A percentile compares a stretch with the other conserved stretches of the same genome.
Conservation (phyloP, 2,113 vertebrate species). For the Alces alces region DNA sequence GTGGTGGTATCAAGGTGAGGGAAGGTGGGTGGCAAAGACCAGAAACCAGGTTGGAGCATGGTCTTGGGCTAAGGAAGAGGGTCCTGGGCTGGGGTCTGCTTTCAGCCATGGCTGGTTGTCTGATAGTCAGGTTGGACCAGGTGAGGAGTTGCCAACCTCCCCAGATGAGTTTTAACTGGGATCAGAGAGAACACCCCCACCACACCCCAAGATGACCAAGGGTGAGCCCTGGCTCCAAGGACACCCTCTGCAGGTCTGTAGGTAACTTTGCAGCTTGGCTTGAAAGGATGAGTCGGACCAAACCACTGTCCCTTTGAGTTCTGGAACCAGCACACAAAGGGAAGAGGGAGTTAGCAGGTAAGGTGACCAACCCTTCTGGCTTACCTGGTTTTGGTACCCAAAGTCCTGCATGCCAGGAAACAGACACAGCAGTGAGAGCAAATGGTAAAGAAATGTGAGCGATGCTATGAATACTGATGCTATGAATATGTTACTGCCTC, state of each 20-base stretch:
- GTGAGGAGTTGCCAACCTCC: background rate
- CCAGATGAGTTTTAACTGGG: background rate
- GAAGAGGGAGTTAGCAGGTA: background rate
- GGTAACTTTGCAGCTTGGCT: background rate
- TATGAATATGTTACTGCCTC: too few species aligned
- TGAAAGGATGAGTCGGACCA: background rate
- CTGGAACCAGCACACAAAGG: background rate
- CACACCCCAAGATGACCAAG: background rate
- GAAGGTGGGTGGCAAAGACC: background rate
- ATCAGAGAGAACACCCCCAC: background rate
- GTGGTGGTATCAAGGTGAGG: background rate
- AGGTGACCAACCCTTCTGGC: background rate
- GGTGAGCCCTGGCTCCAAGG: too few species aligned
- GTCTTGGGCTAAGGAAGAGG: background rate
- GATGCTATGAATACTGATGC: background rate
- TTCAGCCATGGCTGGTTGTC: background rate
- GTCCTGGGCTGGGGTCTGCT: background rate
- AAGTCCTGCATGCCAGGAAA: background rate
- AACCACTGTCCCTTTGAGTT: too few species aligned
- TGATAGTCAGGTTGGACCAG: background rate
- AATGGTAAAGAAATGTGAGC: background rate
- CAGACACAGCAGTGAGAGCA: background rate
- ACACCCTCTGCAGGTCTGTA: background rate
- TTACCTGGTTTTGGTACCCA: background rate
- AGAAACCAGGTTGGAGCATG: background rate